Base-by-base conservation (phyloP, 2,888 invertebrate species). In the Sicus ferrugineus region DNA sequence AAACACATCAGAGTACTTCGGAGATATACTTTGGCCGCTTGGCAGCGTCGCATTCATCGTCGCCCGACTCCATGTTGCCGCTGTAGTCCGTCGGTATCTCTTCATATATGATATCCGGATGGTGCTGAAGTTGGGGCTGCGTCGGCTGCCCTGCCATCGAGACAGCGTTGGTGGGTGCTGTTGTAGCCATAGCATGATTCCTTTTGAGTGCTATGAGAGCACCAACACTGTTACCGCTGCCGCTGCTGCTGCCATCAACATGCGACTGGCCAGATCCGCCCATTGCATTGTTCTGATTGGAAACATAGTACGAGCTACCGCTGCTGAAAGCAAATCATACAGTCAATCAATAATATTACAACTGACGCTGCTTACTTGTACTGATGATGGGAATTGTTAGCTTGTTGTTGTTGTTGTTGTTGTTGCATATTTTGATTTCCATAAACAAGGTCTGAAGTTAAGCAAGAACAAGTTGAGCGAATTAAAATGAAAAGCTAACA, bases 11-110 rank as follows among this genome's bases (percentile, higher is more conserved):
- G 79, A 82, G 82, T 73, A 81, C 83, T 76, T 84, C 84, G 42
- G 82, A 79, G 46, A 81, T 76, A 73, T 82, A 85, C 78, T 84
- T 85, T 73, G 83, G 79, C 73, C 84, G 79, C 78, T 83, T 86
- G 79, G 81, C 66, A 54, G 79, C 78, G 71, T 83, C 84, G 73
- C 77, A 78, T 69, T 85, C 84, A 72, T n/a, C 84, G 70, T 83
- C 83, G n/a, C 77, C 77, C 68, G 78, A 77, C 67, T 81, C 83
- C 68, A 80, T 80, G 72, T 81, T 81, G 61, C 82, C 83, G 73
- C 81, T 84, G 69, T 82, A 84, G 73, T 84, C 84, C 31, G 83
- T 83, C 67, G 83, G 83, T 75, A 81, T 74, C 72, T 84, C 84
- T 67, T 84, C 84, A 67, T 83, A 84, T 30, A 81, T 79, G 74